Percentiles rank a stretch among this genome's conserved stretches.
Conservation (phyloP, 2,888 invertebrate species). For the Campoplex nolae region DNA sequence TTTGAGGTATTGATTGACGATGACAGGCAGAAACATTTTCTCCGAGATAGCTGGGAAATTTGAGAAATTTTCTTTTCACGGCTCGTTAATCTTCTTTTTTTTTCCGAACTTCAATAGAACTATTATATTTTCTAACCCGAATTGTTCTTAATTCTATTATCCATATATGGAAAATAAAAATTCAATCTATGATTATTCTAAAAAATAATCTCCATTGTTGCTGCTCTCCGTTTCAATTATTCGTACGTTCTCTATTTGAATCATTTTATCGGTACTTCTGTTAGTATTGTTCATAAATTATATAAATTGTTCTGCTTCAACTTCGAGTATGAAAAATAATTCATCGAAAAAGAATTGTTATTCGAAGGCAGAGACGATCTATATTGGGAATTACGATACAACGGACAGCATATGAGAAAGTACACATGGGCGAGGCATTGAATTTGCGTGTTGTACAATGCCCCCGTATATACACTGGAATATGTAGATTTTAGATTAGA, state of each 20-base stretch:
- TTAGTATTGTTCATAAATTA: not conserved
- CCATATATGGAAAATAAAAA: not conserved
- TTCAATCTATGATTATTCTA: not conserved
- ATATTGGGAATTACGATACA: constrained; percentile 26
- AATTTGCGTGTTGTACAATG: constrained; percentile 36
- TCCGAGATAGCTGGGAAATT: not conserved
- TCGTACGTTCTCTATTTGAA: too few relatives aligned
- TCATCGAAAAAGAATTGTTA: not conserved
- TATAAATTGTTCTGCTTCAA: not conserved
- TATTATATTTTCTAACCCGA: not conserved
- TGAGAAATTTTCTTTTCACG: not conserved
- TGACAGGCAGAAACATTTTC: not conserved
- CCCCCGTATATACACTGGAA: constrained; percentile 18
- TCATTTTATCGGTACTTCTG: not conserved
- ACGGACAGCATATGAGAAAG: constrained; percentile 18
- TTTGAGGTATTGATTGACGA: not conserved
- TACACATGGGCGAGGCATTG: constrained; percentile 58
- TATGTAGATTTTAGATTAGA: constrained; percentile 56
- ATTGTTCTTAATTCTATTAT: not conserved
- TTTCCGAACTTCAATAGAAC: not conserved
- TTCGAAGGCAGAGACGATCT: constrained; percentile 1
- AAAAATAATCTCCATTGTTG: not conserved
- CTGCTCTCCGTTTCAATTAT: not conserved
- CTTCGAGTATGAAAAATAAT: not conserved
- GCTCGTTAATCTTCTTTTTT: not conserved